Evolutionary conservation across 2,113 vertebrate species (phyloP).

Genomic region (Cisticola juncidis): DNA sequence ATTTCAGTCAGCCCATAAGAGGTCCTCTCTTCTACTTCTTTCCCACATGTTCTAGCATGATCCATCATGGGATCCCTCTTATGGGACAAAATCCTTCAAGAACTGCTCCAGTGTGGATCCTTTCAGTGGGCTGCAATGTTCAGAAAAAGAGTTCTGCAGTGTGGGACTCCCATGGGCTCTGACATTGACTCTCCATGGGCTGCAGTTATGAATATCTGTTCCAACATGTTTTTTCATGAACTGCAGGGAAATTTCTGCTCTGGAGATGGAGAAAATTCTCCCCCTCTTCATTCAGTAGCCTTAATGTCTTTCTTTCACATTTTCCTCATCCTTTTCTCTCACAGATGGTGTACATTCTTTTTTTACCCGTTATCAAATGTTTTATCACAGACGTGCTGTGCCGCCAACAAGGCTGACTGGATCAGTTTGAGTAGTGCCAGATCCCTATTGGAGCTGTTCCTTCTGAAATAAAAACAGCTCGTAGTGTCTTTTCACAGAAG

Average conservation of each 20-base stretch:
- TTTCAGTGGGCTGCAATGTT: not conserved
- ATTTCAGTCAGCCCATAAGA: not conserved
- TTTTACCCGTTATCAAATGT: not conserved
- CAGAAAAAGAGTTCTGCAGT: not conserved
- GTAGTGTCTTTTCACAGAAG: not conserved
- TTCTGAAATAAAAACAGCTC: not conserved
- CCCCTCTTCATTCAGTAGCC: accelerated
- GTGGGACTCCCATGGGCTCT: too few species aligned
- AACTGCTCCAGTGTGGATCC: not conserved
- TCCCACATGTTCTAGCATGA: not conserved
- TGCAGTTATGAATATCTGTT: not conserved
- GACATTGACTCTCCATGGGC: not conserved
- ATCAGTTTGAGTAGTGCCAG: not conserved
- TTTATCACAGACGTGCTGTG: not conserved
- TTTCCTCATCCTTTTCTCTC: not conserved
- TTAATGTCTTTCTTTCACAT: not conserved
- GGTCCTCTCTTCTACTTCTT: not conserved
- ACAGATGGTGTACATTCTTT: not conserved
- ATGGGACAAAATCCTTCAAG: not conserved
- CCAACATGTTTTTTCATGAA: not conserved
- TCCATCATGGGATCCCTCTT: accelerated
- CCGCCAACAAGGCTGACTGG: not conserved
- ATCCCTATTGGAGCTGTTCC: not conserved
- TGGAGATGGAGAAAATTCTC: not conserved
- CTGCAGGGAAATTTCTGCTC: not conserved